Base-by-base conservation (phyloP, 1,140 invertebrate genomes). In the Lasioglossum albipes region DNA sequence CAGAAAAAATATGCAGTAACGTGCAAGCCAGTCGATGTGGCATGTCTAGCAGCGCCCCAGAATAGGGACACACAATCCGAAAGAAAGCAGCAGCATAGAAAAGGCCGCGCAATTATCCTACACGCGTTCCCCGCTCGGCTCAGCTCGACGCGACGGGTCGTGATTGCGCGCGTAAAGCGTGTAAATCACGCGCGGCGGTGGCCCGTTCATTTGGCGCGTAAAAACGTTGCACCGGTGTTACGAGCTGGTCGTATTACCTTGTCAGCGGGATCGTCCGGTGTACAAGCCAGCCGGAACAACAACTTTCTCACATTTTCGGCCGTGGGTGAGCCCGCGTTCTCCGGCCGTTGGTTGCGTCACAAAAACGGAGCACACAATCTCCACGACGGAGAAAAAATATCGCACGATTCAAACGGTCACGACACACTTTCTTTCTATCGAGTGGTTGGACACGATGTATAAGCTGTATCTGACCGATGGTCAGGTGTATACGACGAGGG, bases 301-400 rank as follows among this genome's bases (percentile, higher is more conserved):
- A 74, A 74, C 52, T 74, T 54, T 22, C 52, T 79, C 77, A 79
- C 77, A 79, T 79, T 79, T 79, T 79, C 77, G 16, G 41, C 13
- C n/a, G 49, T 31, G 31, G 12, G 36, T 22, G 22, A 2, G 61
- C 61, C 66, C 76, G 42, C 54, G 66, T 77, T 36, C 75, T 42
- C 70, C 36, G 45, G 22, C 42, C 20, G 18, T 16, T 54, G 13
- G 13, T 54, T 49, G 49, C 27, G 49, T 49, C 61, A 65, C 45
- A 73, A 20, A 20, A 6, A 27, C 10, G 10, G 45, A 49, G 45
- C 61, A 67, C 70, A 74, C 70, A 42, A 66, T 65, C 12, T 20
- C 13, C 36, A 36, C 36, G 36, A 36, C 5, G 36, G 36, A 36
- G 36, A 36, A 36, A 3, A 36, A 36, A 36, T 4, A 36, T 27